phyloP scores from a whole-genome alignment of 1,140 invertebrate species.

The Pachypsylla venusta region DNA sequence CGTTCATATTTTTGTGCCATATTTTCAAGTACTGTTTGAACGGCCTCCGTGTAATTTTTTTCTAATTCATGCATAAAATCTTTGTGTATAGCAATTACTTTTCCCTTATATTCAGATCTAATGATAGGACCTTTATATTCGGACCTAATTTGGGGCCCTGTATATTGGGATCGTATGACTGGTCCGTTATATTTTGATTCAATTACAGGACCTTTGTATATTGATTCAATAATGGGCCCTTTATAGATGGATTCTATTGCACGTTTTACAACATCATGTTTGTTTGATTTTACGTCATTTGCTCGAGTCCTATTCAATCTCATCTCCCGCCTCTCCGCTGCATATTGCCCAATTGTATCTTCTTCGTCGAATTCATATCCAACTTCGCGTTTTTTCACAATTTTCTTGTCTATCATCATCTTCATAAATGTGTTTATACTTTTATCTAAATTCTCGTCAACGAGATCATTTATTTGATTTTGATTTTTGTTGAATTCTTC shows the following conservation, averaged over 20 bases:
- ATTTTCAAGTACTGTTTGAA: background rate
- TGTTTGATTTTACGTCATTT: background rate
- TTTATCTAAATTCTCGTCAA: background rate
- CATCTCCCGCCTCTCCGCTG: background rate
- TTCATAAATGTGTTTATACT: slow-evolving; percentile 3
- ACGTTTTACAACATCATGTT: background rate
- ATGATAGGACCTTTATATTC: background rate
- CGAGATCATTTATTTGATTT: background rate
- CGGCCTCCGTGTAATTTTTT: background rate
- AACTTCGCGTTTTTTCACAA: background rate
- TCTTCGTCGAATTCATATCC: background rate
- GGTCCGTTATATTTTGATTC: background rate
- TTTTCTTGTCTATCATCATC: background rate
- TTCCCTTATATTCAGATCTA: background rate
- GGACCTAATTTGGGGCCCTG: background rate
- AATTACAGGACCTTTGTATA: background rate
- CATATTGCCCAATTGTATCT: background rate
- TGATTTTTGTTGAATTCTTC: background rate
- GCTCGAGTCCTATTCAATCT: background rate
- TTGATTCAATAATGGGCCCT: background rate
- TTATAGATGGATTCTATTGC: background rate
- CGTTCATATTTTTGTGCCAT: background rate
- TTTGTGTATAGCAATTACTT: background rate
- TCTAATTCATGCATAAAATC: background rate
- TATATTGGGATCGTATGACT: background rate